These are phyloP conservation scores for Dynastes tityus DNA, from an alignment of 2,888 invertebrate species.

Conservation along the genomic window DNA sequence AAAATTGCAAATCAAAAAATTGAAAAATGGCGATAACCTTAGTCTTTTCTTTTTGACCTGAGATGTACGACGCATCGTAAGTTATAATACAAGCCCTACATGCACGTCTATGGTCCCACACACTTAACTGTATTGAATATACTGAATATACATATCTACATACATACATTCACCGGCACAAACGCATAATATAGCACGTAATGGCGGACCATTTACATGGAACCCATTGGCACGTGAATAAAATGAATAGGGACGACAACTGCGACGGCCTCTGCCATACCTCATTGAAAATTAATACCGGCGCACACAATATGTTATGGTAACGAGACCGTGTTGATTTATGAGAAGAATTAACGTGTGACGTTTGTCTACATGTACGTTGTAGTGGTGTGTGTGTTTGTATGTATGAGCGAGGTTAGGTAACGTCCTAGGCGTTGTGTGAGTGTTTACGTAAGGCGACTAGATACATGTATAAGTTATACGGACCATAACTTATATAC, in stretches of 20 bases:
- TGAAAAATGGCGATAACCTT: too few relatives aligned
- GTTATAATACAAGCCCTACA: background rate
- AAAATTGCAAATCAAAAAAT: too few relatives aligned
- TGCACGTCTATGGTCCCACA: background rate
- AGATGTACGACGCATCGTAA: background rate
- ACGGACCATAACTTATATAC: background rate
- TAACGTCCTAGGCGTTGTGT: background rate
- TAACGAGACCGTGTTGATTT: conserved; percentile 43
- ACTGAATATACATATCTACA: conserved; percentile 4
- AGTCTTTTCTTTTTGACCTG: too few relatives aligned
- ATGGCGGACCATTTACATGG: conserved; percentile 13
- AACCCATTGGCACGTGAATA: conserved; percentile 36
- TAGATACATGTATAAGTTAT: background rate
- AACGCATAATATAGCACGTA: background rate
- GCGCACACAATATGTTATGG: conserved; percentile 36
- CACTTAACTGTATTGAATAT: conserved; percentile 18
- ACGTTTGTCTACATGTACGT: conserved; percentile 11
- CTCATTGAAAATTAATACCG: conserved; percentile 46
- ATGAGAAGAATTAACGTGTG: conserved; percentile 40
- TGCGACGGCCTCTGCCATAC: conserved; percentile 19
- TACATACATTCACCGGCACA: background rate
- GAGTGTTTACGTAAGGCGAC: background rate
- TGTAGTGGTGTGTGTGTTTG: background rate
- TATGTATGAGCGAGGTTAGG: background rate
- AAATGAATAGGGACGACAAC: conserved; percentile 44